Evolutionary conservation across 2,113 vertebrate species (phyloP).

Genomic region (Paradoxurus hermaphroditus): DNA sequence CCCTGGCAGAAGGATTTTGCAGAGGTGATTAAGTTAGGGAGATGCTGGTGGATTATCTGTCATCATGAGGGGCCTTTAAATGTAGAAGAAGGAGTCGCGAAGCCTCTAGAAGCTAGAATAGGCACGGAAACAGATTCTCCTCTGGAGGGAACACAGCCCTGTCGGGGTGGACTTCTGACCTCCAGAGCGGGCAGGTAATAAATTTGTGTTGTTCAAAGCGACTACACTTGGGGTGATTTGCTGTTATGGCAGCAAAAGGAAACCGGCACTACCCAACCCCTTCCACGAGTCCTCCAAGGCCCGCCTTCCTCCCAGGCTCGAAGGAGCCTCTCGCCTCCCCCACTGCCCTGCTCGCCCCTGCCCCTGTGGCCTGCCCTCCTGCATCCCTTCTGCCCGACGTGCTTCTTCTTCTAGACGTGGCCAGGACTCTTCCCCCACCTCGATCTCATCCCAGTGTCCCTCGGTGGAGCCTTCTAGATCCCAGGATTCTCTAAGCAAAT

Average conservation of each 20-base stretch:
- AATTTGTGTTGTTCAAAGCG: no score
- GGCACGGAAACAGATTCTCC: background rate
- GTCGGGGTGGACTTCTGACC: background rate
- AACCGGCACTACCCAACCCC: fast-evolving
- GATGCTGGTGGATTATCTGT: no score
- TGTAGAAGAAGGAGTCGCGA: background rate
- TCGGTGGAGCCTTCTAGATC: background rate
- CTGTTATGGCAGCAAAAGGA: background rate
- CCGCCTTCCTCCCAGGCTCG: background rate
- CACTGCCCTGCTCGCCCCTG: background rate
- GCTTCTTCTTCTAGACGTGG: background rate
- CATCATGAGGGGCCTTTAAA: background rate
- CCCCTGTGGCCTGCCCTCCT: background rate
- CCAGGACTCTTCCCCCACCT: background rate
- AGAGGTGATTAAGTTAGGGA: background rate
- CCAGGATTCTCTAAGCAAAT: background rate
- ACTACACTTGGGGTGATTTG: fast-evolving
- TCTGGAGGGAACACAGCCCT: background rate
- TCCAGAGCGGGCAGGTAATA: background rate
- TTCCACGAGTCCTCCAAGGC: fast-evolving
- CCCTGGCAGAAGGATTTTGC: background rate
- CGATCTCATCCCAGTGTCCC: background rate
- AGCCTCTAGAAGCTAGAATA: background rate
- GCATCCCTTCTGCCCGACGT: background rate
- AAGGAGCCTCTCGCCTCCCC: background rate